Percentiles rank a stretch among this genome's conserved stretches.
Conservation (phyloP, 2,888 invertebrate species). For the Epirrhoe alternata region DNA sequence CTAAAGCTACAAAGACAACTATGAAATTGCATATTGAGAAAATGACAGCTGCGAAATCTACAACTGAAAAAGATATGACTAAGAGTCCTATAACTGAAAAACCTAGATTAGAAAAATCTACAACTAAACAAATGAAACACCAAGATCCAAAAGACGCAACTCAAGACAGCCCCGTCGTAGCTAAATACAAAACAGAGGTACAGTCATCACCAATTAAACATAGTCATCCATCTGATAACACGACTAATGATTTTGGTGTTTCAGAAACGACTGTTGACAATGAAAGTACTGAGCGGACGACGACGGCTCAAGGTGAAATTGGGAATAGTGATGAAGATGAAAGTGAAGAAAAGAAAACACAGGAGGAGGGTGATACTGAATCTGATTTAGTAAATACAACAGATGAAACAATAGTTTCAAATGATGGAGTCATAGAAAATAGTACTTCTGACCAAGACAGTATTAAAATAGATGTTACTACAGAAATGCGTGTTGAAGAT, state of each 20-base stretch:
- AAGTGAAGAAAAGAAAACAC: background rate
- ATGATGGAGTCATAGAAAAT: background rate
- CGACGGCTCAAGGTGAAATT: background rate
- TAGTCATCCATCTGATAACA: conserved; percentile 18
- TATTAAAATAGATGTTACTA: background rate
- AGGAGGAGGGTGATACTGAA: background rate
- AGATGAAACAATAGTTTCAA: background rate
- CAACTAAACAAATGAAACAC: background rate
- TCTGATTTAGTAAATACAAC: background rate
- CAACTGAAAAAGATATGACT: background rate
- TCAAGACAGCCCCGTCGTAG: background rate
- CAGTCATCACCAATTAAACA: conserved; percentile 7
- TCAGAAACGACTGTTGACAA: conserved; percentile 24
- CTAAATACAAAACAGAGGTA: conserved; percentile 17
- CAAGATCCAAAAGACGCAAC: background rate
- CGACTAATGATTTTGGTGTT: conserved; percentile 26
- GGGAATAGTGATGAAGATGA: background rate
- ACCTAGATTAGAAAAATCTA: background rate
- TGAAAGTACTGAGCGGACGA: background rate
- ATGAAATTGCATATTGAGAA: background rate
- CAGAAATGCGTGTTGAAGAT: background rate
- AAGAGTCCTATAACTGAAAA: background rate
- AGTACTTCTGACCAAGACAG: background rate
- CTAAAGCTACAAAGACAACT: background rate
- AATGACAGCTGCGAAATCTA: background rate